phyloP scores from a whole-genome alignment of 2,113 vertebrate species.

The Thymallus thymallus region DNA sequence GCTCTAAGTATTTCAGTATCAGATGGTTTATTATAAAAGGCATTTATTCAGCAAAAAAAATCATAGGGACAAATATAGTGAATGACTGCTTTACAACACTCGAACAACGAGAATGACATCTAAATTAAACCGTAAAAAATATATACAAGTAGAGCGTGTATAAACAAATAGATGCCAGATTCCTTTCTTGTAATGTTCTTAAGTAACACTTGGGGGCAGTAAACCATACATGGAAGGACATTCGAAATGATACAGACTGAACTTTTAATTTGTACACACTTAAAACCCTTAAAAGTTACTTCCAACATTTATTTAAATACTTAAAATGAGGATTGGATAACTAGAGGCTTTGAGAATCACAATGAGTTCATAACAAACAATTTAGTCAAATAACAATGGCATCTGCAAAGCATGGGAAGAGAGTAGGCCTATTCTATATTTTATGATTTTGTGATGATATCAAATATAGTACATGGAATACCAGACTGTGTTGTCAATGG shows the following conservation, averaged over 20 bases:
- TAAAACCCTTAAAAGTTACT: conserved; percentile 63
- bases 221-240: conserved; percentile 16
- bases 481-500: not conserved
- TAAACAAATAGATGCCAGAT: not conserved
- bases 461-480: not conserved
- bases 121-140: not conserved
- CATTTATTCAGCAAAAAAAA: too few relatives aligned
- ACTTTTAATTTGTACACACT: conserved; percentile 67
- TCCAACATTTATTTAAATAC: not conserved
- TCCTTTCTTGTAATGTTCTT: conserved; percentile 26
- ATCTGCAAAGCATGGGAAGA: too few relatives aligned
- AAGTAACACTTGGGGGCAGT: conserved; percentile 70
- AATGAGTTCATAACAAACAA: conserved; percentile 4
- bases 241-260: conserved; percentile 49
- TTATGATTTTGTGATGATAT: too few relatives aligned
- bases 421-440: too few relatives aligned
- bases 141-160: not conserved
- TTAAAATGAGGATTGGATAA: not conserved
- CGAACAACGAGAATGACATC: not conserved
- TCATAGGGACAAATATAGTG: too few relatives aligned
- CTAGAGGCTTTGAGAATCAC: not conserved
- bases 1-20: too few relatives aligned
- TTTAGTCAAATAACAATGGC: too few relatives aligned
- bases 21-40: too few relatives aligned
- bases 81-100: too few relatives aligned